Evolutionary conservation across 2,797 vertebrate genomes (phyloP), one percentile per base, ranked within the genome.

Genomic region (Anabas testudineus): DNA sequence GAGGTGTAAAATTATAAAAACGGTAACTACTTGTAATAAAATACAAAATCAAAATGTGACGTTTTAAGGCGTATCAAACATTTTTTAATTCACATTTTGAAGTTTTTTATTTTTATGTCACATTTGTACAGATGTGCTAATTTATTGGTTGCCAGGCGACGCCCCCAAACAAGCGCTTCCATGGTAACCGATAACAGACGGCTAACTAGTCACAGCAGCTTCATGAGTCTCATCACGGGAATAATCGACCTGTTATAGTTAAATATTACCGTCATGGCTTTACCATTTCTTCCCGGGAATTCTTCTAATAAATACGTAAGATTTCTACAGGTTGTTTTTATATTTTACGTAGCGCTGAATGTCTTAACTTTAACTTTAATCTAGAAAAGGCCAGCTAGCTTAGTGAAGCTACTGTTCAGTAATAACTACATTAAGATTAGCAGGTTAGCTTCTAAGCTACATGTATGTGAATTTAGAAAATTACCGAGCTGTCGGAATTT

Each of bases 251-350:
- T 1, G n/a, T 47, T 36, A 26, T 6, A 30, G 28, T 30, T 2
- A 7, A 14, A 16, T 2, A 22, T n/a, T 49, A 47, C 34, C 34
- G 58, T 1, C 18, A 96, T 98, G 97, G 60, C 92, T 46, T 86
- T 96, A 55, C 96, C 96, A 2, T 67, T 94, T 61, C 76, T 96
- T 30, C 95, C 93, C 0, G 95, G 95, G 49, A 70, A 88, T 58
- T 93, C 82, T 22, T 81, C 79, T 60, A 91, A 87, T 26, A 90
- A 74, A 87, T 93, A 92, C 3, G 97, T 98, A 93, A 95, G 95
- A 95, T 4, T 19, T 0, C 3, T 1, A 16, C 16, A 10, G 48
- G n/a, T n/a, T n/a, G n/a, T 37, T 19, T 0, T 1, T 32, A 0
- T 22, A 4, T 59, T 32, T 28, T 2, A 32, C 12, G 0, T 2